These are phyloP conservation scores for Galaxea fascicularis DNA, from an alignment of 92 coral and sea anemone genomes.

Conservation along the genomic window DNA sequence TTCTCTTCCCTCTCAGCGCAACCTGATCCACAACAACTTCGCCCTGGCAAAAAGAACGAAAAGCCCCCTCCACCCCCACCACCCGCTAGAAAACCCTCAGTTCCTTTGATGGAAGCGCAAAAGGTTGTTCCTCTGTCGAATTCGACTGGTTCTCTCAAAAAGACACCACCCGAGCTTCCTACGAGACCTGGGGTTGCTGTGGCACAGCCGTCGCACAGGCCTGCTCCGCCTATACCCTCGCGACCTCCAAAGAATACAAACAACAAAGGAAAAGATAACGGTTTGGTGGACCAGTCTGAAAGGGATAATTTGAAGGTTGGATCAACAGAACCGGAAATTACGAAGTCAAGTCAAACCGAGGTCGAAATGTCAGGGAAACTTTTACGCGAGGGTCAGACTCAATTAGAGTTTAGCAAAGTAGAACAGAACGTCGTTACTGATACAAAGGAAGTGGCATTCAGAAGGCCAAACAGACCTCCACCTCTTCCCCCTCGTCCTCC, in stretches of 20 bases:
- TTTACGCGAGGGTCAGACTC: background rate
- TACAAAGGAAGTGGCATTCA: background rate
- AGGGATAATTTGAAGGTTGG: background rate
- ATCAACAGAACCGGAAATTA: background rate
- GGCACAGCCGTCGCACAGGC: conserved; percentile 31
- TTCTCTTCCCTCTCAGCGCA: conserved; percentile 3
- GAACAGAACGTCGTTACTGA: conserved; percentile 6
- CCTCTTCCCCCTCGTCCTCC: conserved; percentile 61
- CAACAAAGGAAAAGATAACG: background rate
- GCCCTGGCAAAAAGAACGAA: conserved; percentile 30
- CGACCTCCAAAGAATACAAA: conserved; percentile 46
- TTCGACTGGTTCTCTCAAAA: conserved; percentile 25
- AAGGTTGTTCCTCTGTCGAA: conserved; percentile 4
- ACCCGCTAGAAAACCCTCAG: conserved; percentile 45
- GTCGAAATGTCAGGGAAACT: background rate
- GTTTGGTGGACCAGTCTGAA: background rate
- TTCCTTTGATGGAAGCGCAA: conserved; percentile 48
- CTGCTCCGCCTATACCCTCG: conserved; percentile 65
- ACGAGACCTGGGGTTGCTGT: conserved; percentile 23
- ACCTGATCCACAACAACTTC: conserved; percentile 22
- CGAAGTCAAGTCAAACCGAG: conserved; percentile 9
- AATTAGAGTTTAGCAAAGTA: background rate
- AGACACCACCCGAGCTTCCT: conserved; percentile 36
- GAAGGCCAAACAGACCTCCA: conserved; percentile 31
- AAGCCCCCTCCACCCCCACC: conserved; percentile 63